Evolutionary conservation across 2,797 vertebrate genomes (phyloP).

Genomic region (Heliangelus exortis): DNA sequence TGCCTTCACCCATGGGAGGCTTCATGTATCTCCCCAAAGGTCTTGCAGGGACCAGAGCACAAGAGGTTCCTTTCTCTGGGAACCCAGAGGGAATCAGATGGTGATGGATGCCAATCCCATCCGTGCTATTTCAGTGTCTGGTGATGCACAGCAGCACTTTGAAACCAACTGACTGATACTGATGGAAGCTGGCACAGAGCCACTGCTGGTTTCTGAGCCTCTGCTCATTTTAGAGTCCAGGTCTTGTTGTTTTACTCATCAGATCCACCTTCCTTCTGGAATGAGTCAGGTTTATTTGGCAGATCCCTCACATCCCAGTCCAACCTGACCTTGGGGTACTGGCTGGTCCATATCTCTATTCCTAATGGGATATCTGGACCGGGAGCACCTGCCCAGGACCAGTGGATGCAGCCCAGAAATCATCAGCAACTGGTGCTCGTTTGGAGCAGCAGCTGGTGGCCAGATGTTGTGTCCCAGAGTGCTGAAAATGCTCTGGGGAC

Average conservation of each 20-base stretch:
- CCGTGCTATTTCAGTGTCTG: background rate
- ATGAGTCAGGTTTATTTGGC: background rate
- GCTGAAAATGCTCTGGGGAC: background rate
- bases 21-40: background rate
- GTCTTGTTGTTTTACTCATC: background rate
- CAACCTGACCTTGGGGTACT: accelerated
- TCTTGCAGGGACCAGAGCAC: background rate
- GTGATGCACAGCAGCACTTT: background rate
- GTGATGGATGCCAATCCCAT: conserved; percentile 7
- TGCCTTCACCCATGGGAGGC: background rate
- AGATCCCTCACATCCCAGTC: background rate
- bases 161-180: background rate
- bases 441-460: conserved; percentile 16
- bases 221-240: background rate
- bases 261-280: background rate
- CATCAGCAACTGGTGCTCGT: background rate
- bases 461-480: conserved; percentile 4
- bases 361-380: background rate
- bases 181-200: conserved; percentile 28
- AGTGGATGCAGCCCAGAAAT: background rate
- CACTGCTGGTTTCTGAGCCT: conserved; percentile 8
- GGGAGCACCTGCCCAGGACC: background rate
- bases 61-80: background rate
- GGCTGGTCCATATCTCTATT: accelerated
- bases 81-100: background rate